phyloP scores from a whole-genome alignment of 2,888 invertebrate genomes.

The Drosophila algonquin region DNA sequence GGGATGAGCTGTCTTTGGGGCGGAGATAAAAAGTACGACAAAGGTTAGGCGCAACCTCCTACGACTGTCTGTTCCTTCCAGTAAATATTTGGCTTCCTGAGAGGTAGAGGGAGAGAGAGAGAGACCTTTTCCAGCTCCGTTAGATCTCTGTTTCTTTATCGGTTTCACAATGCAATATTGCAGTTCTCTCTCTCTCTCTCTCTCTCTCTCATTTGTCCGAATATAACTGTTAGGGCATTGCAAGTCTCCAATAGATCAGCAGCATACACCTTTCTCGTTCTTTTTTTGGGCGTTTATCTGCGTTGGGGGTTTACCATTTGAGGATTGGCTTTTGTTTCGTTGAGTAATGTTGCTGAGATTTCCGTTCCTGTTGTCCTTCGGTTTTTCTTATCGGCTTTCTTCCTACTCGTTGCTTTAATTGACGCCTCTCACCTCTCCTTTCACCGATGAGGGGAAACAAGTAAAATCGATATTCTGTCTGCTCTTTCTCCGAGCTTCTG shows the following conservation, averaged over 20 bases:
- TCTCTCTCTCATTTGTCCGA: not conserved
- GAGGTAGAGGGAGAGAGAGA: not conserved
- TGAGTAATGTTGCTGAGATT: constrained; percentile 54
- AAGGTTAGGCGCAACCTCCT: constrained; percentile 49
- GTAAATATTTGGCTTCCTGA: not conserved
- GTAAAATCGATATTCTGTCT: constrained; percentile 50
- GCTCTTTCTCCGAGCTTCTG: constrained; percentile 37
- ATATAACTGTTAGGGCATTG: constrained; percentile 10
- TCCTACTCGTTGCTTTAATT: constrained; percentile 19
- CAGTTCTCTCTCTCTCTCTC: not conserved
- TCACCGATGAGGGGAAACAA: constrained; percentile 29
- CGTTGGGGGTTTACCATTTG: constrained; percentile 69
- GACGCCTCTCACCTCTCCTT: constrained; percentile 26
- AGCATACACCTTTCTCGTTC: not conserved
- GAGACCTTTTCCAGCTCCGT: not conserved
- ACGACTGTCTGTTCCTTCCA: constrained; percentile 27
- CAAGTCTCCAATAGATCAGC: not conserved
- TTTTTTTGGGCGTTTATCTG: constrained; percentile 38
- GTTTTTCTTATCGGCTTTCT: constrained; percentile 18
- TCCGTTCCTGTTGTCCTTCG: constrained; percentile 45
- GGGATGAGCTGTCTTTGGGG: constrained; percentile 23
- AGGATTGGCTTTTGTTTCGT: constrained; percentile 66
- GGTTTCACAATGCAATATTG: not conserved
- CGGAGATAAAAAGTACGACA: constrained; percentile 16
- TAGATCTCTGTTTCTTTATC: not conserved